Evolutionary conservation across 1,140 invertebrate genomes (phyloP).

Genomic region (Drosophila bifasciata): DNA sequence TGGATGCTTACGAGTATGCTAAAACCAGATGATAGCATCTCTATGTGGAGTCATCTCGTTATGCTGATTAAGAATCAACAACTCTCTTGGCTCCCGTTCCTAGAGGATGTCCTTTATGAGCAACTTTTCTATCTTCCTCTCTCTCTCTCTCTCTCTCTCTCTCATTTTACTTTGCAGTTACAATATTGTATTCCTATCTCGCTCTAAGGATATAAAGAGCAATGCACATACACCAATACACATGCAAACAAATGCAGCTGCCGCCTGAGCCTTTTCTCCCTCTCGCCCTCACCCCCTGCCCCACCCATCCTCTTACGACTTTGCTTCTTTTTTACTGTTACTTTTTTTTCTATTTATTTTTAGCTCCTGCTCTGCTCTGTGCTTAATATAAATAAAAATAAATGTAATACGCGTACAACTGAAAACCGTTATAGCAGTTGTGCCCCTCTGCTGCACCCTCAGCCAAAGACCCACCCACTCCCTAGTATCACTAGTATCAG

Average conservation of each 20-base stretch:
- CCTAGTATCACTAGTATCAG: background rate
- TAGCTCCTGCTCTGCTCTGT: constrained; percentile 32
- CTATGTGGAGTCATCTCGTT: constrained; percentile 18
- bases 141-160: background rate
- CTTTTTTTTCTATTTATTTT: constrained; percentile 36
- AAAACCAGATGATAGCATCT: constrained; percentile 15
- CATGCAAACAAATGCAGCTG: constrained; percentile 27
- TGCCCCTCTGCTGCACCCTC: constrained; percentile 6
- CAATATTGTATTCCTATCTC: background rate
- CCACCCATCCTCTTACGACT: background rate
- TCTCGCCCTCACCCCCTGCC: background rate
- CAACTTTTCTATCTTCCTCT: background rate
- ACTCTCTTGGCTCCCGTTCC: constrained; percentile 10
- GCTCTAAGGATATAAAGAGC: constrained; percentile 15
- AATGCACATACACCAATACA: constrained; percentile 7
- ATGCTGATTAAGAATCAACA: constrained; percentile 49
- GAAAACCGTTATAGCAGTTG: constrained; percentile 31
- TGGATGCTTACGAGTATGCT: background rate
- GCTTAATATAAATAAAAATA: constrained; percentile 52
- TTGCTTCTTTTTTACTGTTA: constrained; percentile 20
- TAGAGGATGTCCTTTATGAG: constrained; percentile 19
- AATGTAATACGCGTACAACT: constrained; percentile 49
- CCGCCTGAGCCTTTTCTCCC: constrained; percentile 13
- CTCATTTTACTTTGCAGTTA: constrained; percentile 1
- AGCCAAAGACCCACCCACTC: background rate